These are phyloP conservation scores for Anthoscopus minutus DNA, from an alignment of 2,113 vertebrate genomes.

Conservation along the genomic window DNA sequence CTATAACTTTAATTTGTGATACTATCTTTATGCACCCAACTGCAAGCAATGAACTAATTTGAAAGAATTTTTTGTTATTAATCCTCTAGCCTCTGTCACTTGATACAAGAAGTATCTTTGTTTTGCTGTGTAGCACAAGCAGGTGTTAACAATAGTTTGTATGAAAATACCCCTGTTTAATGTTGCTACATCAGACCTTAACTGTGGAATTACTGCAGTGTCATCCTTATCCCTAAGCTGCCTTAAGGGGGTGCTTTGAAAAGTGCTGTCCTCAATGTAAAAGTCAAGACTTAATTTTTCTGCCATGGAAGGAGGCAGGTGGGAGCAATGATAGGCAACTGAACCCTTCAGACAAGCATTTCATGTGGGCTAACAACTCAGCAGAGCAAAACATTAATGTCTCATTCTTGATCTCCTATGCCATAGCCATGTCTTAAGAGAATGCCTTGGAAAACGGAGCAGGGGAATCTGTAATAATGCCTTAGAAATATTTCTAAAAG, in stretches of 20 bases:
- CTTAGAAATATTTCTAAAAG: background rate
- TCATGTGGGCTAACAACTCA: background rate
- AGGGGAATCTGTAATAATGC: background rate
- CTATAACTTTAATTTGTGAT: background rate
- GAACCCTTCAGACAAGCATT: background rate
- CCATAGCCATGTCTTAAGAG: background rate
- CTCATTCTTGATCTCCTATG: background rate
- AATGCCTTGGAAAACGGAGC: background rate
- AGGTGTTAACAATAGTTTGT: background rate
- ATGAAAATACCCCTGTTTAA: background rate
- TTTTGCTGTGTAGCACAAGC: background rate
- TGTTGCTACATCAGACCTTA: background rate
- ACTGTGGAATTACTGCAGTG: background rate
- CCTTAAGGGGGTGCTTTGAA: background rate
- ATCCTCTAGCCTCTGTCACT: background rate
- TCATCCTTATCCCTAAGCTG: no score
- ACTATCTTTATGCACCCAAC: background rate
- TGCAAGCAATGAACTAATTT: accelerated
- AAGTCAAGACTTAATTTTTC: background rate
- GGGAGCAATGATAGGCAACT: background rate
- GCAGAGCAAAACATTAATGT: background rate
- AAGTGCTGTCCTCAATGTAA: background rate
- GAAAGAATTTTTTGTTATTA: background rate
- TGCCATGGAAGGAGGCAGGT: background rate
- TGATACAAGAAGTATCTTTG: background rate